phyloP scores from a whole-genome alignment of 53 echinoderm and acorn worm genomes.

The Paracentrotus lividus region DNA sequence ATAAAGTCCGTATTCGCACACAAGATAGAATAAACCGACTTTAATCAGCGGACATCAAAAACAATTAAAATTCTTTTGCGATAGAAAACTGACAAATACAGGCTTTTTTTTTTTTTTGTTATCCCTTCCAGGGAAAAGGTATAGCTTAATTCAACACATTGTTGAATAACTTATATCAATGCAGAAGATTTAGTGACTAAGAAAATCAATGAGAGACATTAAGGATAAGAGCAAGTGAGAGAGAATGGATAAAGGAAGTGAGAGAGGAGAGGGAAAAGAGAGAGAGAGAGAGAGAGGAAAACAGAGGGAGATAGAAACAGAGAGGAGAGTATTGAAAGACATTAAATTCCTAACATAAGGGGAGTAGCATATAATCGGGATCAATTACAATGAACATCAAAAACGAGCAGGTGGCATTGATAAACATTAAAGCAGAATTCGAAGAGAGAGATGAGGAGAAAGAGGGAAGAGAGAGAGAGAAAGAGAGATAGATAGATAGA shows the following conservation, averaged over 20 bases:
- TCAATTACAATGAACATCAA: background rate
- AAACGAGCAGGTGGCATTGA: conserved; percentile 18
- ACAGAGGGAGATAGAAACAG: background rate
- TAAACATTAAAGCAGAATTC: background rate
- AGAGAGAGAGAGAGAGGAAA: background rate
- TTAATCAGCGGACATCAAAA: too few relatives aligned
- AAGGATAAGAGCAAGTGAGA: background rate
- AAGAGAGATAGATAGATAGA: background rate
- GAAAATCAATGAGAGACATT: too few relatives aligned
- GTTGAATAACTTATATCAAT: background rate
- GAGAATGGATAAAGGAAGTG: background rate
- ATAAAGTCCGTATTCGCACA: background rate
- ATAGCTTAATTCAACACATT: background rate
- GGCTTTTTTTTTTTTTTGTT: background rate
- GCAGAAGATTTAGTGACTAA: background rate
- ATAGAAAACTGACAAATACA: background rate
- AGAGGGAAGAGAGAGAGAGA: background rate
- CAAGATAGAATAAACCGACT: background rate
- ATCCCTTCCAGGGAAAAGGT: background rate
- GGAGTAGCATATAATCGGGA: background rate
- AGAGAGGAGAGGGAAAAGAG: background rate
- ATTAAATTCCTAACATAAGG: too few relatives aligned
- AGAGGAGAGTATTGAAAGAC: background rate
- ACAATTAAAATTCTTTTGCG: background rate
- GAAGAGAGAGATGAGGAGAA: background rate